These are phyloP conservation scores for Phymanthus crucifer DNA, from an alignment of 92 coral and sea anemone species.

Conservation along the genomic window DNA sequence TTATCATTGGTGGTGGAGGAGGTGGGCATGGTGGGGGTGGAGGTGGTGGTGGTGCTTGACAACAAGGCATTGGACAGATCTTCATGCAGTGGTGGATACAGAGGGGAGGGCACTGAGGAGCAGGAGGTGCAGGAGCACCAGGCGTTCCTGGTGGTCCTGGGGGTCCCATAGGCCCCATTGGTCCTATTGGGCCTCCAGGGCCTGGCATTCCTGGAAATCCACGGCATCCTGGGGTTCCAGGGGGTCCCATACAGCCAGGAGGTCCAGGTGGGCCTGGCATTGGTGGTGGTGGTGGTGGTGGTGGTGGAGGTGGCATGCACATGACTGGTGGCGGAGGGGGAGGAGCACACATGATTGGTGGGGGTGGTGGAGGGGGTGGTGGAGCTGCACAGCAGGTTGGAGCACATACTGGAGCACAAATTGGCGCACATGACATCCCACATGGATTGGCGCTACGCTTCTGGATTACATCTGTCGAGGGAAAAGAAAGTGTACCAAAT, in stretches of 20 bases:
- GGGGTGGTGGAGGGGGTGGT: slow-evolving; percentile 81
- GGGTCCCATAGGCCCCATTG: slow-evolving; percentile 83
- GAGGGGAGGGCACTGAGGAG: slow-evolving; percentile 90
- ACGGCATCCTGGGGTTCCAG: slow-evolving; percentile 84
- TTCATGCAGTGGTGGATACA: slow-evolving; percentile 96
- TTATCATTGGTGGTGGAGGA: slow-evolving; percentile 75
- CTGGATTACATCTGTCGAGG: slow-evolving; percentile 30
- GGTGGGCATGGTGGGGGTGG: slow-evolving; percentile 57
- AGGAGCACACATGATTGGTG: slow-evolving; percentile 9
- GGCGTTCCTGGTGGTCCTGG: slow-evolving; percentile 90
- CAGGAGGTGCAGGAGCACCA: slow-evolving; percentile 93
- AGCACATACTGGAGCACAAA: slow-evolving; percentile 71
- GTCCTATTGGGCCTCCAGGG: slow-evolving; percentile 82
- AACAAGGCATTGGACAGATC: slow-evolving; percentile 90
- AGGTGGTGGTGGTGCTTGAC: slow-evolving; percentile 56
- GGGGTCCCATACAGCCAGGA: slow-evolving; percentile 93
- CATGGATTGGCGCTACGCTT: slow-evolving; percentile 85
- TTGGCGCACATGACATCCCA: slow-evolving; percentile 67
- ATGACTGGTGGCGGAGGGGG: slow-evolving; percentile 65
- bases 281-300: slow-evolving; percentile 58
- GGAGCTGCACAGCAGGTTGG: slow-evolving; percentile 71
- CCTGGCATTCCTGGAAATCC: slow-evolving; percentile 76
- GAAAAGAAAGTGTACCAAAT: neutral
- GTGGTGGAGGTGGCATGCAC: slow-evolving; percentile 66
- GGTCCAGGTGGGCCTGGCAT: slow-evolving; percentile 89